phyloP scores from a whole-genome alignment of 2,113 vertebrate species.

The Indicator indicator region DNA sequence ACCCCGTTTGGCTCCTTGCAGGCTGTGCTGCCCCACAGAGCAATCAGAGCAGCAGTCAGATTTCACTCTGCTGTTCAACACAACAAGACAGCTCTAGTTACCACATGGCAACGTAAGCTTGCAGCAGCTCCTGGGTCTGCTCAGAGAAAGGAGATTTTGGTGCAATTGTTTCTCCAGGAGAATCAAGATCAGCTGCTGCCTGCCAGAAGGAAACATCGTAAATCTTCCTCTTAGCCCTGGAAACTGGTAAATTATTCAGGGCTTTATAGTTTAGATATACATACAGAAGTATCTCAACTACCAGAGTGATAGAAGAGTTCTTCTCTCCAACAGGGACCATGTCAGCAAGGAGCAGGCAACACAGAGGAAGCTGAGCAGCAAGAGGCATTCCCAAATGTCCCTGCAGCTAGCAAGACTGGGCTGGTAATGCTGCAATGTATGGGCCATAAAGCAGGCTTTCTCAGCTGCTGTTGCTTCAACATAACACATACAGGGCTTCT shows the following conservation, averaged over 20 bases:
- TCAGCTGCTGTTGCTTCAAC: neutral
- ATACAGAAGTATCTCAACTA: neutral
- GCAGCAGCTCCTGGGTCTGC: neutral
- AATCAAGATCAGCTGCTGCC: constrained; percentile 38
- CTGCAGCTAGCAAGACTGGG: neutral
- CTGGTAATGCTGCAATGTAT: accelerated
- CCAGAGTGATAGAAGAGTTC: neutral
- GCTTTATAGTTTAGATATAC: constrained; percentile 21
- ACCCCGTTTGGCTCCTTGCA: neutral
- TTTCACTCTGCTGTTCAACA: neutral
- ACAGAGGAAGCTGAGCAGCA: neutral
- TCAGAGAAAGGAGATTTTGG: neutral
- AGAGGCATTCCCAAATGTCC: neutral
- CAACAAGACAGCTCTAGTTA: neutral
- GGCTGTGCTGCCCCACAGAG: neutral
- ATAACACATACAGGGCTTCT: neutral
- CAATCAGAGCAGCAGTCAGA: neutral
- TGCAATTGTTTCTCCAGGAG: constrained; percentile 9
- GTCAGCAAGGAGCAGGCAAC: neutral
- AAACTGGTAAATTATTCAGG: constrained; percentile 63
- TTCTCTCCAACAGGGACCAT: neutral
- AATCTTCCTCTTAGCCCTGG: constrained; percentile 59
- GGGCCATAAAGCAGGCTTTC: neutral
- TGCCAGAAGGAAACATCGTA: constrained; percentile 51
- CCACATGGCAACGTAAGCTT: neutral